A percentile compares a stretch with the other conserved stretches of the same genome.
Conservation (phyloP, 2,797 vertebrate species). For the Argyrosomus regius region DNA sequence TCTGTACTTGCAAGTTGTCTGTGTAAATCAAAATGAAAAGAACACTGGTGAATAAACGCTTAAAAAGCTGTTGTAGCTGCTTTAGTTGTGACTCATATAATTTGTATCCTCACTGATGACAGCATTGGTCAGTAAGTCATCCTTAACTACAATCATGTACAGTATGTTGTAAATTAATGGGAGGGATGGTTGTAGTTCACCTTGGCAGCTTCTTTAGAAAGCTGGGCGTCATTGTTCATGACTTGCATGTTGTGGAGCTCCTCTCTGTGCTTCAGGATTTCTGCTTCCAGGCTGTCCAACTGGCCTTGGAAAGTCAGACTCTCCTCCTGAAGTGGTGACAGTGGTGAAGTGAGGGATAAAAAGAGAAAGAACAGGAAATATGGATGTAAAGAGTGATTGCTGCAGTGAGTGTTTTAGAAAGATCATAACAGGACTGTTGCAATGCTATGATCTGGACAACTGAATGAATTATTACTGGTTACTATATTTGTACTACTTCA, state of each 20-base stretch:
- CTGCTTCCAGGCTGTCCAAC: conserved; percentile 86
- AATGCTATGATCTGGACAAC: not conserved
- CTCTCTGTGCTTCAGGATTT: conserved; percentile 82
- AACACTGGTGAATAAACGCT: not conserved
- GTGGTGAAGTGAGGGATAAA: not conserved
- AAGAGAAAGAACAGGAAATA: not conserved
- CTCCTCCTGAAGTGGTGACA: conserved; percentile 83
- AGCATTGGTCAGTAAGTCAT: not conserved
- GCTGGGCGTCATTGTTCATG: conserved; percentile 84
- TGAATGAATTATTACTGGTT: not conserved
- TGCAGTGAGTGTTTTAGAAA: not conserved
- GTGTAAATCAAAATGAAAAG: not conserved
- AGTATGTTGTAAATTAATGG: no score
- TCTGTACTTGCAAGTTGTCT: not conserved
- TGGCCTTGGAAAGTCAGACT: conserved; percentile 86
- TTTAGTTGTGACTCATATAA: not conserved
- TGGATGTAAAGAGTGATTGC: not conserved
- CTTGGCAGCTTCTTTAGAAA: conserved; percentile 85
- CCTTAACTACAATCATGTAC: no score
- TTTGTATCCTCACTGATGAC: not conserved
- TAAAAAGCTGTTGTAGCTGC: not conserved
- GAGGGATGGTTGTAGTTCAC: conserved; percentile 67
- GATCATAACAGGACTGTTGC: not conserved
- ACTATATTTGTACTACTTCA: not conserved
- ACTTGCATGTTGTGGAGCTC: conserved; percentile 84